Evolutionary conservation across 2,113 vertebrate genomes (phyloP).

Genomic region (Climacteris rufus): DNA sequence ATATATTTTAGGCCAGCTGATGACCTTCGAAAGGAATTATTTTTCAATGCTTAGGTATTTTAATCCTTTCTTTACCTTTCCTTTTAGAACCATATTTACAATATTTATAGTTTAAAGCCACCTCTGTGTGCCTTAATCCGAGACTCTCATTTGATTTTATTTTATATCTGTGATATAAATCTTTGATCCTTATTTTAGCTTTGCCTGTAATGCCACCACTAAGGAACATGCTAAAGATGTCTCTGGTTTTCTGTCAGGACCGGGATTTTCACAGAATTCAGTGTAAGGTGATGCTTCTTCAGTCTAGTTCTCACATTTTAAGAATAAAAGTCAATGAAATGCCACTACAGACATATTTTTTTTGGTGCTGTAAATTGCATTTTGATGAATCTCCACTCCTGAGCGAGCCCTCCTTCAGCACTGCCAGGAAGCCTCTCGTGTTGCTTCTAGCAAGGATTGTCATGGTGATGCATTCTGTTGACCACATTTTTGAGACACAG

Average conservation of each 20-base stretch:
- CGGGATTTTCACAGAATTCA: neutral
- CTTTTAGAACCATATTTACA: neutral
- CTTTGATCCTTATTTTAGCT: constrained; percentile 32
- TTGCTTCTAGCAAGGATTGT: constrained; percentile 61
- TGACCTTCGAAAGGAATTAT: neutral
- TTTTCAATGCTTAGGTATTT: neutral
- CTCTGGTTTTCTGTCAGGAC: neutral
- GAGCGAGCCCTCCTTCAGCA: neutral
- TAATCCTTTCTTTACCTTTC: neutral
- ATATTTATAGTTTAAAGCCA: constrained; percentile 29
- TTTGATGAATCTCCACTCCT: neutral
- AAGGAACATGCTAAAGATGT: neutral
- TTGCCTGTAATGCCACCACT: neutral
- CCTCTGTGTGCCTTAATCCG: neutral
- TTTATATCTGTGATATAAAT: constrained; percentile 1
- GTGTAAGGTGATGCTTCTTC: neutral
- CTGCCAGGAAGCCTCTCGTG: constrained; percentile 23
- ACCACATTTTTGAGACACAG: constrained; percentile 44
- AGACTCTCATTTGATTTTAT: neutral
- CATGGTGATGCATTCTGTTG: constrained; percentile 55
- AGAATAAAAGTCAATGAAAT: constrained; percentile 46
- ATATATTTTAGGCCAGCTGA: neutral
- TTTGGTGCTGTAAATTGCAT: neutral
- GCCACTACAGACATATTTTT: neutral
- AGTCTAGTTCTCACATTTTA: constrained; percentile 11